These are phyloP conservation scores for Etheostoma perlongum DNA, from an alignment of 2,797 vertebrate genomes.

Conservation along the genomic window DNA sequence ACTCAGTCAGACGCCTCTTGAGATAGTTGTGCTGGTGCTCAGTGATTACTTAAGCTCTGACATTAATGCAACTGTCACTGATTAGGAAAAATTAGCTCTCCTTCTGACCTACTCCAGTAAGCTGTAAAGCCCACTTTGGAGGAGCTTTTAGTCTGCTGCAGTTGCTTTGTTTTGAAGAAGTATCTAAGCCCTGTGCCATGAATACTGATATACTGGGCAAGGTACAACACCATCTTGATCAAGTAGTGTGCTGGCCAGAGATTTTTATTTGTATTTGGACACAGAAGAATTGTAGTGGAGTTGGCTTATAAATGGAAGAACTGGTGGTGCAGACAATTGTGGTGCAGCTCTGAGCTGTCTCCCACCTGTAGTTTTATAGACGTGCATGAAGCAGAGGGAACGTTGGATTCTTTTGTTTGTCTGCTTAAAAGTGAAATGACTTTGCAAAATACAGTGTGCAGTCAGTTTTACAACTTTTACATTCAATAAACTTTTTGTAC, in stretches of 20 bases:
- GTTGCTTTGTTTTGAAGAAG: slow-evolving; percentile 64
- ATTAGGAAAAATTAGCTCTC: slow-evolving; percentile 81
- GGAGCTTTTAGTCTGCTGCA: slow-evolving; percentile 39
- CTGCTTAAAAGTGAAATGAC: slow-evolving; percentile 3
- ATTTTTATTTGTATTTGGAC: slow-evolving; percentile 61
- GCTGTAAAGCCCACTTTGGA: slow-evolving; percentile 11
- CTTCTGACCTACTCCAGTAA: slow-evolving; percentile 43
- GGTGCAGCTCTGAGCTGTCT: slow-evolving; percentile 39
- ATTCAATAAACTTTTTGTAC: not conserved
- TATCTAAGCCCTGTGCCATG: slow-evolving; percentile 36
- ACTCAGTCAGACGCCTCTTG: slow-evolving; percentile 57
- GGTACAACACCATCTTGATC: slow-evolving; percentile 51
- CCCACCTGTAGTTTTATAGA: slow-evolving; percentile 3
- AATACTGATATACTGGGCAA: slow-evolving; percentile 54
- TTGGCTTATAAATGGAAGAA: slow-evolving; percentile 60
- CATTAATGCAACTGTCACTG: slow-evolving; percentile 75
- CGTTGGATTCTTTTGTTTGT: not conserved
- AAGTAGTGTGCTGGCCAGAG: slow-evolving; percentile 40
- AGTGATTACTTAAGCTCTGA: slow-evolving; percentile 74
- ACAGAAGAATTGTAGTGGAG: slow-evolving; percentile 53
- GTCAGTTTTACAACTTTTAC: not conserved
- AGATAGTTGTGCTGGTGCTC: slow-evolving; percentile 63
- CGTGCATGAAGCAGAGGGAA: not conserved
- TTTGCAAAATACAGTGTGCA: slow-evolving; percentile 1
- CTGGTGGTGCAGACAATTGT: slow-evolving; percentile 32